These are phyloP conservation scores for Artemisiospiza belli DNA, from an alignment of 2,113 vertebrate species.

Conservation along the genomic window DNA sequence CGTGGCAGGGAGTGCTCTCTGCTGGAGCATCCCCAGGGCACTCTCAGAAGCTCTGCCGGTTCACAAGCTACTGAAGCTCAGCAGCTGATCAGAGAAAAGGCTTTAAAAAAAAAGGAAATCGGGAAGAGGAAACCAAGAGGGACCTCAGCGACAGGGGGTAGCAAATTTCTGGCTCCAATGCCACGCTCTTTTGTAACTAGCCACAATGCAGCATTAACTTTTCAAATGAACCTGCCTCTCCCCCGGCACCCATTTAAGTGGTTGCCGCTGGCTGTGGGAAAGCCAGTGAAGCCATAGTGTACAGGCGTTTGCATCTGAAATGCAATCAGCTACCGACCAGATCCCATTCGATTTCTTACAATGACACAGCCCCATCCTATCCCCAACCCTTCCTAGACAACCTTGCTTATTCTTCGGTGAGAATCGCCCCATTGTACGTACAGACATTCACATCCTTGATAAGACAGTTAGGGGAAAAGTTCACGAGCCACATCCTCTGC, in stretches of 20 bases:
- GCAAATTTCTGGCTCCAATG: neutral
- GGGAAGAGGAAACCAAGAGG: neutral
- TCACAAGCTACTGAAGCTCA: neutral
- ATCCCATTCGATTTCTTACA: neutral
- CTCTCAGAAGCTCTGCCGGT: neutral
- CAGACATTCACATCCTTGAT: neutral
- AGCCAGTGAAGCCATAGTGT: neutral
- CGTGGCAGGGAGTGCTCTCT: accelerated
- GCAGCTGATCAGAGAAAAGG: neutral
- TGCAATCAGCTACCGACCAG: accelerated
- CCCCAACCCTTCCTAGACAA: neutral
- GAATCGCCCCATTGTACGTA: neutral
- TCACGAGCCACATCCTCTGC: neutral
- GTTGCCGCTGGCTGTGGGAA: conserved; percentile 12
- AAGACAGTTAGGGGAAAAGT: conserved; percentile 12
- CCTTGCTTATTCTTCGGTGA: neutral
- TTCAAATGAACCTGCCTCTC: neutral
- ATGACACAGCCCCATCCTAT: neutral
- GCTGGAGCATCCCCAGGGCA: neutral
- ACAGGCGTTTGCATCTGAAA: neutral
- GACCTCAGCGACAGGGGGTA: neutral
- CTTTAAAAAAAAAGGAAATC: neutral
- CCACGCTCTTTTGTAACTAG: neutral
- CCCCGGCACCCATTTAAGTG: neutral
- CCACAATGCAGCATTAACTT: neutral